These are phyloP conservation scores for Pleuronectes platessa DNA, from an alignment of 2,113 vertebrate species.

Conservation along the genomic window DNA sequence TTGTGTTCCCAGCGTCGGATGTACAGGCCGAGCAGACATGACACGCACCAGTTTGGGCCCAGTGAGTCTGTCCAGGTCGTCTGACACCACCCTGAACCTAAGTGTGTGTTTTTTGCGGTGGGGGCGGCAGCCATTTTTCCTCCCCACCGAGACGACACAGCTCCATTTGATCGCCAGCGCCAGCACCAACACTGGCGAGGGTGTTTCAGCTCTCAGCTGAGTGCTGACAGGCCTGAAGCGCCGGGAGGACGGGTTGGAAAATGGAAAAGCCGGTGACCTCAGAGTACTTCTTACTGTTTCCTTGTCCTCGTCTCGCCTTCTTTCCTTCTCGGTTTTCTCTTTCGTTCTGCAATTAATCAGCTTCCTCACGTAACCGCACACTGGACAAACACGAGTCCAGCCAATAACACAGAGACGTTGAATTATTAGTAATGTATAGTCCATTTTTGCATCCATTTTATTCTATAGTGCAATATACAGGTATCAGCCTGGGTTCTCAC, in stretches of 20 bases:
- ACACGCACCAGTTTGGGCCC: constrained; percentile 27
- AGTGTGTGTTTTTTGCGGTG: not conserved
- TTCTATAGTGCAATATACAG: not conserved
- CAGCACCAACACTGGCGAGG: constrained; percentile 30
- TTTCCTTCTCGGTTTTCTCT: not conserved
- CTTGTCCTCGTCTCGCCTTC: constrained; percentile 9
- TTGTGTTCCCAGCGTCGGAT: constrained; percentile 23
- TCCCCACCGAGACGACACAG: constrained; percentile 21
- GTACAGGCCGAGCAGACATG: constrained; percentile 37
- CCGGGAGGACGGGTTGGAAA: constrained; percentile 32
- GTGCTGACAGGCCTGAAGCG: constrained; percentile 42
- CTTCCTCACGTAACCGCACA: not conserved
- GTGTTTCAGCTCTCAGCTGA: constrained; percentile 52
- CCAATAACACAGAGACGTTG: too few species aligned
- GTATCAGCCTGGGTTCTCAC: too few species aligned
- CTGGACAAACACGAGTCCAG: not conserved
- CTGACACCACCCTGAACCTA: constrained; percentile 50
- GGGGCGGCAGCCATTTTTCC: constrained; percentile 29
- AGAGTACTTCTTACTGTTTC: constrained; percentile 7
- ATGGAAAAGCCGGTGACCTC: constrained; percentile 43
- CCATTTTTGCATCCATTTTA: not conserved
- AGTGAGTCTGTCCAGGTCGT: constrained; percentile 22
- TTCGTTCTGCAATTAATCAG: not conserved
- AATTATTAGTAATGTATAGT: not conserved
- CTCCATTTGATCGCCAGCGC: constrained; percentile 46